Evolutionary conservation across 2,888 invertebrate genomes (phyloP), one percentile per base, ranked within the genome.

Genomic region (Trichogramma evanescens): DNA sequence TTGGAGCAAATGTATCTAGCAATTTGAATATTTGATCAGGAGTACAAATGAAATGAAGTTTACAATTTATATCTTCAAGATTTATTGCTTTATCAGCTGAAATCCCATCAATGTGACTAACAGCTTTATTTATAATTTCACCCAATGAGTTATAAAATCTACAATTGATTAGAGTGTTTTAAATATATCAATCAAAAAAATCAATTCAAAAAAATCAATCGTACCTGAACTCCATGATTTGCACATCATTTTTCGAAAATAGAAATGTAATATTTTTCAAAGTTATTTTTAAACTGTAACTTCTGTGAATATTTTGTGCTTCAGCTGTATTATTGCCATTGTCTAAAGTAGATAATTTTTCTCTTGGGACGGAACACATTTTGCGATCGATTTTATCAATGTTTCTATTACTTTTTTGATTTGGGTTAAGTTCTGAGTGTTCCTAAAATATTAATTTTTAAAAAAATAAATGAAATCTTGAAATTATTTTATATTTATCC

Each of bases 121-220:
- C 62, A 58, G 69, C 49, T 4, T 69, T 68, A n/a, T 74, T 70
- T 53, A 70, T 66, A 4, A 74, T 65, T 61, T 77, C 72, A 41
- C 72, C 70, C 64, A 74, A 75, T 40, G 77, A 74, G 67, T 78
- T 75, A 67, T 76, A 73, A 67, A 78, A 76, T 62, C 77, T 78
- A 61, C 5, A 62, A 53, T 52, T 6, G 3, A 7, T 46, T 40
- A 9, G 39, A 46, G 8, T 7, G 8, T 49, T 13, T 46, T 13
- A n/a, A 51, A 41, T 38, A 13, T 48, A 6, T 48, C 8, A 54
- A 39, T 1, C 8, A 54, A 55, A 52, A 48, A 40, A 44, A 46
- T 57, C 39, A 56, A 48, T 45, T 50, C 26, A 51, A 41, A 45
- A 62, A 62, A 38, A n/a, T 13, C 1, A 10, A 3, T 45, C 39